These are phyloP conservation scores for Junco hyemalis DNA, from an alignment of 2,113 vertebrate species.

Conservation along the genomic window DNA sequence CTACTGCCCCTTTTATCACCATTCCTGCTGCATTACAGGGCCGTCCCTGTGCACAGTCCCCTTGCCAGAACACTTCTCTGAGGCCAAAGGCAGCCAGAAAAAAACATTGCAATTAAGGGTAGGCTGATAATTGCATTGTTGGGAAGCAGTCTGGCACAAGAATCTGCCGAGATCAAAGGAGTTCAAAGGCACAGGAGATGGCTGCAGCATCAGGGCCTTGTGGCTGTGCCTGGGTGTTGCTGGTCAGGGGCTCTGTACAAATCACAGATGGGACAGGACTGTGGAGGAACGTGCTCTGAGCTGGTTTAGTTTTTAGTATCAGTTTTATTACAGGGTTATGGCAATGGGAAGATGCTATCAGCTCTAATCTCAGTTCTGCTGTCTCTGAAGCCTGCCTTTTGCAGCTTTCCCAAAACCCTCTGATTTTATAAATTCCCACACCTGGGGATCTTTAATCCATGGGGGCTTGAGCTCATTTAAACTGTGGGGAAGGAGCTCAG, in stretches of 20 bases:
- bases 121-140: conserved; percentile 54
- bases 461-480: background rate
- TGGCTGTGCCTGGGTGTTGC: background rate
- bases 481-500: background rate
- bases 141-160: conserved; percentile 50
- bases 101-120: conserved; percentile 40
- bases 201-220: background rate
- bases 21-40: conserved; percentile 16
- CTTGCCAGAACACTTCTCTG: background rate
- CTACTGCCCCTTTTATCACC: background rate
- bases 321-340: too few species aligned
- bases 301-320: too few species aligned
- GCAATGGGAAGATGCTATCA: too few species aligned
- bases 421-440: too few species aligned
- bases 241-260: too few species aligned
- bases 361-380: too few species aligned
- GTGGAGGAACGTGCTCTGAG: too few species aligned
- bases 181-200: background rate
- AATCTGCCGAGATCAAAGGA: conserved; percentile 25
- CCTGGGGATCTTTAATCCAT: background rate
- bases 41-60: background rate
- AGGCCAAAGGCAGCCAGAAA: conserved; percentile 22
- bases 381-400: too few species aligned
- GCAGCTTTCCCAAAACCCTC: too few species aligned
- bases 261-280: too few species aligned